These are phyloP conservation scores for Bombyx mori DNA, from an alignment of 1,140 invertebrate species.

Conservation along the genomic window ASM3026992v2 NC_085129.1:7900501-7901000, in stretches of 20 bases:
- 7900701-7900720: slow-evolving; percentile 41
- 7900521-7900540: too few relatives aligned
- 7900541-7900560: too few relatives aligned
- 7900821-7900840: background rate
- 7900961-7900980: slow-evolving; percentile 47
- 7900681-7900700: slow-evolving; percentile 58
- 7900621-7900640: slow-evolving; percentile 21
- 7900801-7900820: too few relatives aligned
- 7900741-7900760: slow-evolving; percentile 53
- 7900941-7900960: slow-evolving; percentile 45
- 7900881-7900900: too few relatives aligned
- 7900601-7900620: too few relatives aligned
- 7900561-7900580: too few relatives aligned
- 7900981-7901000: slow-evolving; percentile 61
- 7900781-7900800: slow-evolving; percentile 34
- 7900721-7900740: slow-evolving; percentile 50
- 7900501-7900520: too few relatives aligned
- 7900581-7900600: too few relatives aligned
- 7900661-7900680: slow-evolving; percentile 56
- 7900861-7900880: too few relatives aligned
- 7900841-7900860: slow-evolving; percentile 4
- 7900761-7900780: slow-evolving; percentile 54
- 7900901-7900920: too few relatives aligned
- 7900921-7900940: slow-evolving; percentile 12
- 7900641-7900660: slow-evolving; percentile 41